Base-by-base conservation (phyloP, 2,888 invertebrate genomes). In the Drosophila pseudotakahashii region DNA sequence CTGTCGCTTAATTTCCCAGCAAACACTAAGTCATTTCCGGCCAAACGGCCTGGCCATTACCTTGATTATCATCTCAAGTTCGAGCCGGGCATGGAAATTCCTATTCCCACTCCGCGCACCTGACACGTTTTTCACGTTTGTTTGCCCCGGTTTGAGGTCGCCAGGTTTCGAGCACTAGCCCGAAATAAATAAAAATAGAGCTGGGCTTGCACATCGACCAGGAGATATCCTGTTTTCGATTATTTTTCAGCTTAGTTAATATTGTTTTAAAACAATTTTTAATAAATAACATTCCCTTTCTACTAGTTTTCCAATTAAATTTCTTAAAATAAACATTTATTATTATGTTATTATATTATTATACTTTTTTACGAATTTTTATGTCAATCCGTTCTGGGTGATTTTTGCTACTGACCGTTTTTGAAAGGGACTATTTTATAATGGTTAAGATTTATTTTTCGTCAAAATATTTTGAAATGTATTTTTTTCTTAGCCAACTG, bases 1-100 rank as follows among this genome's bases (percentile, higher is more conserved):
- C 19, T 19, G 71, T 36, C 63, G 75, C 77, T 81, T 81, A 77
- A 88, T 88, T 88, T 82, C 78, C 66, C 69, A 79, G 42, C 75
- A 75, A 88, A 85, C 86, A 83, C 85, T 82, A 85, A 83, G 82
- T 83, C 82, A 83, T 88, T 85, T 83, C 82, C 88, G 86, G 73
- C 55, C 57, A 74, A 87, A 74, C 79, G 82, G 67, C 62, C 75
- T 77, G 63, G 78, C 82, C 82, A 85, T 88, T 83, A 76, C 47
- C 67, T 71, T 85, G 82, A 88, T 88, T 88, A 88, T 88, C 78
- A 82, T 82, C 81, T 84, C 73, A 84, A 87, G 79, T 73, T 73
- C 50, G 59, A 75, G 72, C 55, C 62, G 3, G 66, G 72, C 59
- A 76, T 73, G 78, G 73, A 68, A 59, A 80, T 76, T 64, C 63